A percentile compares a stretch with the other conserved stretches of the same genome.
phyloP scores from a whole-genome alignment of 2,113 vertebrate species.

The Pterophyllum scalare region DNA sequence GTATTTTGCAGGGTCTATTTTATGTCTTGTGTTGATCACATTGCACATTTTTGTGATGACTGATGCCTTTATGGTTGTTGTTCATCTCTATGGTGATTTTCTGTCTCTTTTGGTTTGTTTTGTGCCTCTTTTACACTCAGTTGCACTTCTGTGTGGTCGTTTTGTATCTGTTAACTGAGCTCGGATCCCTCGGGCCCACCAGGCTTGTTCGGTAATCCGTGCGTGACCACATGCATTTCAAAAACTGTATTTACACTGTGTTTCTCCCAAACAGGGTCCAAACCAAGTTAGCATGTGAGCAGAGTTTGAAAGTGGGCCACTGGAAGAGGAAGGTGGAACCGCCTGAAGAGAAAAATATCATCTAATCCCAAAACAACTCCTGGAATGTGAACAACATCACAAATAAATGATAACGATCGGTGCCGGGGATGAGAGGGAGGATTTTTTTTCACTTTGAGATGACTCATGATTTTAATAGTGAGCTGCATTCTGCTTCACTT shows the following conservation, averaged over 20 bases:
- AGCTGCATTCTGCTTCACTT: conserved; percentile 31
- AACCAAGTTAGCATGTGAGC: not conserved
- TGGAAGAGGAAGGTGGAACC: conserved; percentile 1
- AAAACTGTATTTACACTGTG: not conserved
- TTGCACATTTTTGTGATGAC: too few relatives aligned
- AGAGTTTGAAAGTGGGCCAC: conserved; percentile 2
- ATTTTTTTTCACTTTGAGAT: not conserved
- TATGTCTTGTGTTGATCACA: too few relatives aligned
- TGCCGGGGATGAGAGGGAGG: conserved; percentile 30
- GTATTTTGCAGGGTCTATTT: too few relatives aligned
- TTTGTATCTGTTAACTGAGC: not conserved
- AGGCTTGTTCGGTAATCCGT: not conserved
- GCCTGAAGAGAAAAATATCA: not conserved
- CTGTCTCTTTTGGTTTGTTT: not conserved
- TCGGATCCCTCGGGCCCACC: not conserved
- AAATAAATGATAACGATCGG: not conserved
- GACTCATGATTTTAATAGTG: conserved; percentile 55
- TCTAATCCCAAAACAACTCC: not conserved
- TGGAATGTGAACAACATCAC: not conserved
- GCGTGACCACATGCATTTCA: not conserved
- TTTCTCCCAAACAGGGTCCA: not conserved
- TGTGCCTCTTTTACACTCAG: not conserved
- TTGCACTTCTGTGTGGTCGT: not conserved
- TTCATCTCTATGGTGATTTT: not conserved
- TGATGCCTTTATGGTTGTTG: too few relatives aligned